Base-by-base conservation (phyloP, 2,113 vertebrate genomes). In the Muscicapa adusta region DNA sequence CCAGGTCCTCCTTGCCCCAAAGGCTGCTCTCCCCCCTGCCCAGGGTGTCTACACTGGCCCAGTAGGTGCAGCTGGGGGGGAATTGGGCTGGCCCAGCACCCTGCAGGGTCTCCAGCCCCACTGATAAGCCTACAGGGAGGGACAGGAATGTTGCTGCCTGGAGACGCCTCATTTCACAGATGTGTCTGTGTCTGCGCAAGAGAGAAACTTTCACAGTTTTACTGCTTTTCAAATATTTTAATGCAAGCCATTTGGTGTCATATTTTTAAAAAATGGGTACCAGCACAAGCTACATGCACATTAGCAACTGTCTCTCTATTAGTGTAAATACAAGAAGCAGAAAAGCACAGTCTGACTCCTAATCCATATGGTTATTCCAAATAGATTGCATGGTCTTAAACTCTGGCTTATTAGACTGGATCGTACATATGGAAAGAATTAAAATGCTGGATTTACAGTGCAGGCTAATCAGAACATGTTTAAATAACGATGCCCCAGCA, bases 381-480 rank as follows among this genome's bases (percentile, higher is more conserved):
- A 93, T 94, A 95, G 91, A 96, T 88, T 95, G 94, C 95, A 88
- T 57, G 88, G 93, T 92, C 94, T 93, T 91, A 94, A 89, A 88
- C 88, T 91, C 80, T 93, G 92, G 93, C 93, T 95, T 95, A 84
- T 91, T 94, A 96, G 82, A 68, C 29, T 67, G 92, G 56, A 88
- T 95, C 63, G 80, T 83, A 71, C 93, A 96, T 94, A 93, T 95
- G 94, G 93, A 93, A 94, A 89, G 92, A 91, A 94, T 97, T 95
- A 93, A 96, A 95, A 87, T 36, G 70, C 89, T 87, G 94, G 93
- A 92, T 96, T 96, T 93, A 92, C 94, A 94, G 88, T 87, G 88
- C 66, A 79, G 80, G 66, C 93, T 94, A 91, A 95, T 95, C 80
- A 95, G 90, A 95, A 94, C 78, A 75, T 95, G 93, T 96, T 97